Conservation (phyloP, 2,113 vertebrate species). For the Laticauda laticaudata region DNA sequence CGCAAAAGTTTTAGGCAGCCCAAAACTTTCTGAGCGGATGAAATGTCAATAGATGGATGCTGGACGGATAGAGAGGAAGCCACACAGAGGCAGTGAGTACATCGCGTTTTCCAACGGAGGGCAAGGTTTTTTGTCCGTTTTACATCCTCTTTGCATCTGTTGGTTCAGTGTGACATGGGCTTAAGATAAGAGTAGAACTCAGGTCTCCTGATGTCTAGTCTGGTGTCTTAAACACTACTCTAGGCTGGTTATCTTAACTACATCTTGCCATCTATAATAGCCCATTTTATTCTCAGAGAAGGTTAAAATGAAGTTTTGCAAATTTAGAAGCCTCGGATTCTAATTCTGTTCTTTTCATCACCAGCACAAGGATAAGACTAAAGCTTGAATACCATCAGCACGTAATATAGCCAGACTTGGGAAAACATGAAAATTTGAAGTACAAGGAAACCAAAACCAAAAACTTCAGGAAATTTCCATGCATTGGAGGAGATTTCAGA, state of each 20-base stretch:
- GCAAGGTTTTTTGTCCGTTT: no score
- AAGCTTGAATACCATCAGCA: background rate
- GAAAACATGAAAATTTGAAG: background rate
- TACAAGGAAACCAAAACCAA: background rate
- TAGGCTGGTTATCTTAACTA: background rate
- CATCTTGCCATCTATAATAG: background rate
- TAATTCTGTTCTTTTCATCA: background rate
- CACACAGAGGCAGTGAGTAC: no score
- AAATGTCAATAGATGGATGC: no score
- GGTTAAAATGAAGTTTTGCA: slow-evolving; percentile 13
- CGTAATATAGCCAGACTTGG: background rate
- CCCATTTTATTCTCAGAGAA: slow-evolving; percentile 41
- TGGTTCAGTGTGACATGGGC: no score
- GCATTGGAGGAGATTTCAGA: background rate
- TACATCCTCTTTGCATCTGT: no score
- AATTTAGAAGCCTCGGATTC: background rate
- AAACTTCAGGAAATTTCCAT: background rate
- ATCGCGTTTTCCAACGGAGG: no score
- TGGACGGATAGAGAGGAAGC: no score
- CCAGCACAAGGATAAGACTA: background rate
- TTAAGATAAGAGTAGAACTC: background rate
- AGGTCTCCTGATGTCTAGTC: background rate
- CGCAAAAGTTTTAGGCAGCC: no score
- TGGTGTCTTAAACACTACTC: background rate
- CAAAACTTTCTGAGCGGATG: no score